These are phyloP conservation scores for Drosophila arizonae DNA, from an alignment of 1,140 invertebrate genomes.

Conservation along the genomic window DNA sequence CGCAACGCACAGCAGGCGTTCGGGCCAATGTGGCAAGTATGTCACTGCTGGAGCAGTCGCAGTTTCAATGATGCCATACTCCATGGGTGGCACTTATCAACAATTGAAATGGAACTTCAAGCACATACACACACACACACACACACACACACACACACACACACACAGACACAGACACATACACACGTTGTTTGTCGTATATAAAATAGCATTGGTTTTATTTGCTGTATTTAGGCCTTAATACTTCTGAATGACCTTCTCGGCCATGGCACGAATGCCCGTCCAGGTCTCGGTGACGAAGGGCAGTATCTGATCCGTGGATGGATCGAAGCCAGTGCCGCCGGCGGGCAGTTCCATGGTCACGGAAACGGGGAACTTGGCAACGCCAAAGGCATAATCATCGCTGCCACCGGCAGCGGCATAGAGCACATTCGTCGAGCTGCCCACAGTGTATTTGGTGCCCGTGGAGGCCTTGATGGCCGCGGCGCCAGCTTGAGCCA, in stretches of 20 bases:
- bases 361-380: constrained; percentile 86
- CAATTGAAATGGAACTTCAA: background rate
- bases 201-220: constrained; percentile 19
- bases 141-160: background rate
- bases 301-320: constrained; percentile 85
- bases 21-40: constrained; percentile 25
- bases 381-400: constrained; percentile 86
- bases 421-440: constrained; percentile 85
- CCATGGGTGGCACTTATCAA: constrained; percentile 11
- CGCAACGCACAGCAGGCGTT: background rate
- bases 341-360: constrained; percentile 89
- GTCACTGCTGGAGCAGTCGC: constrained; percentile 14
- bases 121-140: background rate
- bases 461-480: constrained; percentile 83
- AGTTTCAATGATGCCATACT: constrained; percentile 1
- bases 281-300: constrained; percentile 90
- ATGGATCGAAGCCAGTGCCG: constrained; percentile 86
- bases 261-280: constrained; percentile 84
- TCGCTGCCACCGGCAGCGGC: constrained; percentile 85
- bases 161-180: background rate
- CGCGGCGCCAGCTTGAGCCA: constrained; percentile 82
- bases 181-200: background rate
- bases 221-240: constrained; percentile 43
- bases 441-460: constrained; percentile 86
- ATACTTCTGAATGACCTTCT: constrained; percentile 66